Conservation (phyloP, 1,140 invertebrate species). For the Scaptomyza pallida region DNA sequence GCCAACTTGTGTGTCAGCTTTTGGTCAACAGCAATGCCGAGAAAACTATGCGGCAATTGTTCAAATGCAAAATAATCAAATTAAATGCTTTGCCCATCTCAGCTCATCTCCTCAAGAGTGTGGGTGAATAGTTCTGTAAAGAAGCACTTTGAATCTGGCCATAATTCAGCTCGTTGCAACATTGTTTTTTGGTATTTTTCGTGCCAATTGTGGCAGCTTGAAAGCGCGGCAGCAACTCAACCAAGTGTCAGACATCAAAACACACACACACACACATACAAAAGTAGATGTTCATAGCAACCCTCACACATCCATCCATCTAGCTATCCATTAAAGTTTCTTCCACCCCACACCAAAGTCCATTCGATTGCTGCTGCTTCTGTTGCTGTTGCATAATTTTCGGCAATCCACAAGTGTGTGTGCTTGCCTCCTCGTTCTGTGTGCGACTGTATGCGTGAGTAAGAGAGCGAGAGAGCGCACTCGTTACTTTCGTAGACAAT, state of each 20-base stretch:
- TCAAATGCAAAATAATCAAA: conserved; percentile 72
- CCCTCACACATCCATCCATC: conserved; percentile 14
- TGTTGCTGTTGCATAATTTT: conserved; percentile 79
- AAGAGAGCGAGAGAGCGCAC: conserved; percentile 19
- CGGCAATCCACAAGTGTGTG: conserved; percentile 83
- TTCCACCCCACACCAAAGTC: neutral
- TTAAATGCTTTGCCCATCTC: conserved; percentile 59
- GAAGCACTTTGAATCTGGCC: conserved; percentile 24
- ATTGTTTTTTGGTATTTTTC: conserved; percentile 9
- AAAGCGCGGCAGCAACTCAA: too few species aligned
- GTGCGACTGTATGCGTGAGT: conserved; percentile 47
- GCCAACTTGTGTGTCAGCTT: conserved; percentile 68
- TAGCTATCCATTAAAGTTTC: neutral
- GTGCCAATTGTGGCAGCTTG: conserved; percentile 22
- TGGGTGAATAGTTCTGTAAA: neutral
- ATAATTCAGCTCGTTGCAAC: conserved; percentile 40
- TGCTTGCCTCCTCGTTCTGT: conserved; percentile 41
- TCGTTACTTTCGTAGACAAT: conserved; percentile 44
- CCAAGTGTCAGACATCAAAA: conserved; percentile 79
- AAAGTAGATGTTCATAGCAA: conserved; percentile 18
- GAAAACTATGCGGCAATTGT: conserved; percentile 68
- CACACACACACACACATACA: conserved; percentile 45
- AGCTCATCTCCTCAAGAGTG: neutral
- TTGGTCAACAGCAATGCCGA: conserved; percentile 26
- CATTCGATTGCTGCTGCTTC: neutral